phyloP scores from a whole-genome alignment of 92 coral and sea anemone genomes.

The Hydrozoanthus gracilis region DNA sequence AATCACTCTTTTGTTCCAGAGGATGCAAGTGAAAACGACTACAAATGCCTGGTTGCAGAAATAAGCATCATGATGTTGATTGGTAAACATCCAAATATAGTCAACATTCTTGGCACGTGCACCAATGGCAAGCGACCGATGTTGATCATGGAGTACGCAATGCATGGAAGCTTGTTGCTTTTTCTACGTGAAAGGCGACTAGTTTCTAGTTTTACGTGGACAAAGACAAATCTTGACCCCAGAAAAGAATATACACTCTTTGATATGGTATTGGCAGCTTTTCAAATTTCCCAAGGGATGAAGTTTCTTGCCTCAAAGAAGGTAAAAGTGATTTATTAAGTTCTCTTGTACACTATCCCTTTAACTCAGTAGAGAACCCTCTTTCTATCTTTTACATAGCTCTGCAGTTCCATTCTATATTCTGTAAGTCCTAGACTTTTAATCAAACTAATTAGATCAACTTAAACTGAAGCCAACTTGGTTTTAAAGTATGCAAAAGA shows the following conservation, averaged over 20 bases:
- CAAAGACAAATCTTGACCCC: slow-evolving; percentile 70
- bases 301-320: slow-evolving; percentile 81
- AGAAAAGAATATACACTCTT: slow-evolving; percentile 79
- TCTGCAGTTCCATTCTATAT: no score
- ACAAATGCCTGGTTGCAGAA: slow-evolving; percentile 83
- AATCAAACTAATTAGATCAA: no score
- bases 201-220: slow-evolving; percentile 72
- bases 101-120: slow-evolving; percentile 90
- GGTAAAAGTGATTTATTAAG: slow-evolving; percentile 41
- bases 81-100: slow-evolving; percentile 86
- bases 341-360: neutral
- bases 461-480: no score
- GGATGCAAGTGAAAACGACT: slow-evolving; percentile 72
- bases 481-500: no score
- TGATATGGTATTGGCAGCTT: slow-evolving; percentile 76
- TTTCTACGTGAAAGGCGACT: slow-evolving; percentile 76
- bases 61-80: slow-evolving; percentile 75
- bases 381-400: neutral
- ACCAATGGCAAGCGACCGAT: slow-evolving; percentile 75
- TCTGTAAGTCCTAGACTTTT: no score
- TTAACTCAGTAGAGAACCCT: neutral
- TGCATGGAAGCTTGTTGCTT: slow-evolving; percentile 76
- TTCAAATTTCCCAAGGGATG: slow-evolving; percentile 82
- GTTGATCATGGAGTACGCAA: slow-evolving; percentile 86
- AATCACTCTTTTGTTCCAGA: slow-evolving; percentile 44